phyloP scores from a whole-genome alignment of 2,888 invertebrate genomes.

The Lingula anatina region DNA sequence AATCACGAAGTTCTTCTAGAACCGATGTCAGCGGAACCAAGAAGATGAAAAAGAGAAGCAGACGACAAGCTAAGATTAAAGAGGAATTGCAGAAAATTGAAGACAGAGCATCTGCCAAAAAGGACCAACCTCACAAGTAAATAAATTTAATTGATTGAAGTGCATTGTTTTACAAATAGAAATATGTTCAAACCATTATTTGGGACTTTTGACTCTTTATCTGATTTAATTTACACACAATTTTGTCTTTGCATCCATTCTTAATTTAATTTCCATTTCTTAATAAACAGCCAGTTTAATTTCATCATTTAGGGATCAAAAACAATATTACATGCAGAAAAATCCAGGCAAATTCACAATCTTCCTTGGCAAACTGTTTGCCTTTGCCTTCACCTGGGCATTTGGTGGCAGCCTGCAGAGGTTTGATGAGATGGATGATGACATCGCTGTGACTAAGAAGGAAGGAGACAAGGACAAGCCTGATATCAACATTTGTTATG shows the following conservation, averaged over 20 bases:
- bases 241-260: not conserved
- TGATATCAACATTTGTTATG: conserved; percentile 43
- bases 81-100: too few relatives aligned
- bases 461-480: conserved; percentile 21
- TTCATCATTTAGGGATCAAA: too few relatives aligned
- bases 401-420: conserved; percentile 47
- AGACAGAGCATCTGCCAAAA: too few relatives aligned
- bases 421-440: conserved; percentile 46
- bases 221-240: not conserved
- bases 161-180: too few relatives aligned
- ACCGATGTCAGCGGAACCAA: conserved; percentile 15
- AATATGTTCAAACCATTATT: too few relatives aligned
- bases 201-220: too few relatives aligned
- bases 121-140: too few relatives aligned
- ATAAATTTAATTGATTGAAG: too few relatives aligned
- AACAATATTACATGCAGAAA: conserved; percentile 42
- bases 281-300: not conserved
- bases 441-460: conserved; percentile 23
- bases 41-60: conserved; percentile 15
- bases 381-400: conserved; percentile 51
- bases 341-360: conserved; percentile 39
- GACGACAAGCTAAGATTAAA: conserved; percentile 16
- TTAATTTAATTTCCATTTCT: too few relatives aligned
- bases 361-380: conserved; percentile 47
- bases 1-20: conserved; percentile 25